A percentile compares a stretch with the other conserved stretches of the same genome.
Conservation (phyloP, 2,113 vertebrate genomes). For the Caloenas nicobarica region DNA sequence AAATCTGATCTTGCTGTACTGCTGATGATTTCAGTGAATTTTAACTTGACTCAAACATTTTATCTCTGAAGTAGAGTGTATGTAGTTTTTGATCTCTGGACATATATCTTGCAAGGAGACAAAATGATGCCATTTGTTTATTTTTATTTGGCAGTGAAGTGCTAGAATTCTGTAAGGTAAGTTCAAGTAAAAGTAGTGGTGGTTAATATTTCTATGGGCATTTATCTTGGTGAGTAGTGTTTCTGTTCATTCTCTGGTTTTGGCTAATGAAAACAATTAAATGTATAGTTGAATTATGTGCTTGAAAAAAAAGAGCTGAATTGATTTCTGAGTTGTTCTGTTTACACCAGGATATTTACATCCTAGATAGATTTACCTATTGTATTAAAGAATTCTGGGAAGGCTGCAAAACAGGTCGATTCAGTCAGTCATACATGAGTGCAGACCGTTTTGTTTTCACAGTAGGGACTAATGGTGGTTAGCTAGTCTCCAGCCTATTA, state of each 20-base stretch:
- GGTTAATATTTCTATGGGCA: background rate
- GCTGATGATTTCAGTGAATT: background rate
- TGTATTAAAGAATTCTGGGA: background rate
- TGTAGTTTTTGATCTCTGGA: background rate
- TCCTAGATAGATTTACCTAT: background rate
- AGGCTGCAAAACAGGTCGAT: background rate
- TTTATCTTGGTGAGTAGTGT: background rate
- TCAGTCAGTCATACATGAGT: background rate
- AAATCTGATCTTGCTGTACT: background rate
- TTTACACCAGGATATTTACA: background rate
- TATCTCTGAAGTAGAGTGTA: background rate
- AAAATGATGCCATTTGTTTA: background rate
- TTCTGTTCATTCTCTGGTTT: background rate
- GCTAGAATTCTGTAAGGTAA: background rate
- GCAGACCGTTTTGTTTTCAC: conserved; percentile 52
- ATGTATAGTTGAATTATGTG: background rate
- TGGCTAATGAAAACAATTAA: background rate
- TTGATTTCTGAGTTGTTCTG: background rate
- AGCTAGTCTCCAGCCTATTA: conserved; percentile 47
- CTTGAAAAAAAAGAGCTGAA: background rate
- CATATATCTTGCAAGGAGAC: background rate
- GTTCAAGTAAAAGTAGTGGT: background rate
- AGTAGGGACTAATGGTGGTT: background rate
- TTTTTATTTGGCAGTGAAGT: background rate
- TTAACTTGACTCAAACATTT: background rate